These are phyloP conservation scores for Andrena hattorfiana DNA, from an alignment of 2,888 invertebrate species.

Conservation along the genomic window DNA sequence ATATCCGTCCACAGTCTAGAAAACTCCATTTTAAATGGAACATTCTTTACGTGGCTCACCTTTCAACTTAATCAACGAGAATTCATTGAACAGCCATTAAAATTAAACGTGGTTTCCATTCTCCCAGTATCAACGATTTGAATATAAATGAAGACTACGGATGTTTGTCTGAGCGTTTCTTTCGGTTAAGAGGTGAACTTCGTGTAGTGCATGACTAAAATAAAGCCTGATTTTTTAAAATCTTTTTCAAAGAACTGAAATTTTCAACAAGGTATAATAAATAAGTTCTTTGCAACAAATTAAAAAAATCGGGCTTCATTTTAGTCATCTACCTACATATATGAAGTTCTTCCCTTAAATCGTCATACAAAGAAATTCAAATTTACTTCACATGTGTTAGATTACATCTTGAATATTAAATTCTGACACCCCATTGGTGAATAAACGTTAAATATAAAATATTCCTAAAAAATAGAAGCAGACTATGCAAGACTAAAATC, in stretches of 20 bases:
- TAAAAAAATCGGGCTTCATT: too few species aligned
- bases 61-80: constrained; percentile 21
- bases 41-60: background rate
- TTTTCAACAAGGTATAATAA: too few species aligned
- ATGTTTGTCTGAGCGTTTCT: background rate
- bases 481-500: background rate
- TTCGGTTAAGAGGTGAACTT: too few species aligned
- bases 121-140: background rate
- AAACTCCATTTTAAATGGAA: constrained; percentile 10
- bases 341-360: background rate
- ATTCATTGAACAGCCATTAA: constrained; percentile 19
- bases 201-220: too few species aligned
- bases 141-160: background rate
- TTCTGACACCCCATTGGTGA: background rate
- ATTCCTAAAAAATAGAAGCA: background rate
- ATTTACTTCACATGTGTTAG: background rate
- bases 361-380: background rate
- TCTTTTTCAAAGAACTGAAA: too few species aligned
- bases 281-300: too few species aligned
- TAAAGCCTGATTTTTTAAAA: too few species aligned
- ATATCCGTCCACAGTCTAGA: constrained; percentile 10
- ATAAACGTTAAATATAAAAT: background rate
- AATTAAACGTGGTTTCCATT: constrained; percentile 6
- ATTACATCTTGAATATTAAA: background rate
- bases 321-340: background rate